Percentiles rank a stretch among this genome's conserved stretches.
phyloP scores from a whole-genome alignment of 2,113 vertebrate genomes.

The Bufo bufo region DNA sequence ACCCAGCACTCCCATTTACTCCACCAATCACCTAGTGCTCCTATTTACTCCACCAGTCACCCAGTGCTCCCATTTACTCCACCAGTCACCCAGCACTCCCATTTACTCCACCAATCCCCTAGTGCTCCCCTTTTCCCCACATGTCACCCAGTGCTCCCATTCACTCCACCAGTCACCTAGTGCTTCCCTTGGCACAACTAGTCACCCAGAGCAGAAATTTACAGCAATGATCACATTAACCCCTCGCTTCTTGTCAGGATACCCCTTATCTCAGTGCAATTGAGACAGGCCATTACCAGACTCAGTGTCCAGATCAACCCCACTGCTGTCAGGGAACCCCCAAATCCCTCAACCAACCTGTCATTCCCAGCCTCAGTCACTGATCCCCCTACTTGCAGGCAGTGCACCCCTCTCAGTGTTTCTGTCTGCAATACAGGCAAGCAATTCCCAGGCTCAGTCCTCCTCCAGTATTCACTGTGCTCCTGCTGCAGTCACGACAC shows the following conservation, averaged over 20 bases:
- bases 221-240: background rate
- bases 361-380: background rate
- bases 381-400: background rate
- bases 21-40: too few relatives aligned
- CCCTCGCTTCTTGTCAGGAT: background rate
- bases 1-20: too few relatives aligned
- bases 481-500: conserved; percentile 38
- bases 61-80: background rate
- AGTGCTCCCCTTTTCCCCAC: background rate
- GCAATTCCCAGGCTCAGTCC: conserved; percentile 18
- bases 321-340: background rate
- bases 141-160: background rate
- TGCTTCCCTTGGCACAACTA: background rate
- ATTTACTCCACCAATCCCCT: background rate
- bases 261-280: background rate
- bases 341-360: background rate
- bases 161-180: background rate
- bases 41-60: too few relatives aligned
- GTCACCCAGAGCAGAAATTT: background rate
- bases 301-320: too few relatives aligned
- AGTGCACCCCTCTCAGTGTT: background rate
- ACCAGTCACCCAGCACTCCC: too few relatives aligned
- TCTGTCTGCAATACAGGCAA: conserved; percentile 2
- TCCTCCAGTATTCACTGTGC: conserved; percentile 10
- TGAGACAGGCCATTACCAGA: background rate